Conservation (phyloP, 2,888 invertebrate species). For the Endomychus coccineus region DNA sequence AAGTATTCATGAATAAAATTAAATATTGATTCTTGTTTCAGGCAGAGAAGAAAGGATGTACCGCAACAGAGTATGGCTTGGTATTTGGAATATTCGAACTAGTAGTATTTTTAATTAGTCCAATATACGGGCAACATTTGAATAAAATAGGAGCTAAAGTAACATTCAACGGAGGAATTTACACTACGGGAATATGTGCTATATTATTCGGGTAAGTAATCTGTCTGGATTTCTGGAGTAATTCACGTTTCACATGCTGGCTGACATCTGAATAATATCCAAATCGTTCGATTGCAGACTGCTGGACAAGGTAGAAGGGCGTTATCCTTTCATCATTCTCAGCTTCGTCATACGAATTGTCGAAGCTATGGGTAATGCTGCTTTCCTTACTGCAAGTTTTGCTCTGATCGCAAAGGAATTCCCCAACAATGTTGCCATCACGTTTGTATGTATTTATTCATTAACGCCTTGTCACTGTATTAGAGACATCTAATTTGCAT, state of each 20-base stretch:
- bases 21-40: slow-evolving; percentile 39
- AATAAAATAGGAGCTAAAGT: slow-evolving; percentile 71
- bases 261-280: too few species aligned
- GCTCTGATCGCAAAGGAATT: slow-evolving; percentile 84
- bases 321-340: slow-evolving; percentile 64
- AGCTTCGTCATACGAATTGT: slow-evolving; percentile 74
- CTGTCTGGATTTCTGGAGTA: too few species aligned
- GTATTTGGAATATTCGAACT: slow-evolving; percentile 84
- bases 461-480: too few species aligned
- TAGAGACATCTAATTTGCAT: too few species aligned
- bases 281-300: slow-evolving; percentile 51
- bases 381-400: slow-evolving; percentile 78
- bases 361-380: slow-evolving; percentile 81
- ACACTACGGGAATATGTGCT: slow-evolving; percentile 75
- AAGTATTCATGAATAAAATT: too few species aligned
- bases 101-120: slow-evolving; percentile 74
- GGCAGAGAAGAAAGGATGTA: slow-evolving; percentile 76
- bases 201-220: slow-evolving; percentile 69
- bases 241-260: too few species aligned
- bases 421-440: slow-evolving; percentile 75
- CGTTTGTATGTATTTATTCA: slow-evolving; percentile 74
- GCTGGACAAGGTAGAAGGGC: slow-evolving; percentile 62
- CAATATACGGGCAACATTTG: slow-evolving; percentile 72
- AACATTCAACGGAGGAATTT: slow-evolving; percentile 74
- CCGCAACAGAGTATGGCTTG: slow-evolving; percentile 75